These are phyloP conservation scores for Reinhardtius hippoglossoides DNA, from an alignment of 2,113 vertebrate species.

Conservation along the genomic window DNA sequence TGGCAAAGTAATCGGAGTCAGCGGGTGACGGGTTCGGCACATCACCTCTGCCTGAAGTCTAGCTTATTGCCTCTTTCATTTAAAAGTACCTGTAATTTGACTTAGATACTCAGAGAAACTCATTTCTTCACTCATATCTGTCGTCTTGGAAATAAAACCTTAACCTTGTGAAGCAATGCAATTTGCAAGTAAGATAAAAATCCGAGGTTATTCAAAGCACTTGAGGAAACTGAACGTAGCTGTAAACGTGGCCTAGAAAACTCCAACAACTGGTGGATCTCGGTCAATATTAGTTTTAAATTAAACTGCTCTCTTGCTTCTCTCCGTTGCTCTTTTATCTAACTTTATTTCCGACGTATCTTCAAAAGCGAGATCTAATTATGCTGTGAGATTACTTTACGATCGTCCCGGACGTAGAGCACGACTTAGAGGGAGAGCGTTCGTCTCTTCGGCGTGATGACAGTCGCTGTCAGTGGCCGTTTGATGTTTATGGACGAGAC, in stretches of 20 bases:
- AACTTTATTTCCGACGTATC: constrained; percentile 22
- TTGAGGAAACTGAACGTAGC: constrained; percentile 13
- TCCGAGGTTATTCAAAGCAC: not conserved
- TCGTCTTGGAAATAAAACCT: not conserved
- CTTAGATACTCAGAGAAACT: not conserved
- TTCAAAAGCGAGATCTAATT: constrained; percentile 11
- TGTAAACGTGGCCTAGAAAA: constrained; percentile 14
- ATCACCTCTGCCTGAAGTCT: constrained; percentile 22
- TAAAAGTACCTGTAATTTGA: constrained; percentile 10
- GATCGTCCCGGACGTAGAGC: constrained; percentile 41
- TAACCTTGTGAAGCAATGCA: not conserved
- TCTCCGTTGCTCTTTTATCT: constrained; percentile 16
- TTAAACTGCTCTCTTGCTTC: not conserved
- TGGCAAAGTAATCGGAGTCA: constrained; percentile 48
- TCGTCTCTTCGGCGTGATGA: constrained; percentile 18
- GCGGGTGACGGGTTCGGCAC: constrained; percentile 15
- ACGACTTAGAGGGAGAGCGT: not conserved
- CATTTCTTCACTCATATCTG: not conserved
- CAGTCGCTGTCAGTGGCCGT: constrained; percentile 18
- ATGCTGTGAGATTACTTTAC: constrained; percentile 47
- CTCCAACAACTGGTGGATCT: constrained; percentile 7
- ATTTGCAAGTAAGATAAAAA: not conserved
- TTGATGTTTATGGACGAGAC: constrained; percentile 53
- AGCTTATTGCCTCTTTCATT: constrained; percentile 10
- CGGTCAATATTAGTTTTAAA: not conserved